Evolutionary conservation across 2,797 vertebrate species (phyloP).

Genomic region (Tokudaia tokunoshimensis): DNA sequence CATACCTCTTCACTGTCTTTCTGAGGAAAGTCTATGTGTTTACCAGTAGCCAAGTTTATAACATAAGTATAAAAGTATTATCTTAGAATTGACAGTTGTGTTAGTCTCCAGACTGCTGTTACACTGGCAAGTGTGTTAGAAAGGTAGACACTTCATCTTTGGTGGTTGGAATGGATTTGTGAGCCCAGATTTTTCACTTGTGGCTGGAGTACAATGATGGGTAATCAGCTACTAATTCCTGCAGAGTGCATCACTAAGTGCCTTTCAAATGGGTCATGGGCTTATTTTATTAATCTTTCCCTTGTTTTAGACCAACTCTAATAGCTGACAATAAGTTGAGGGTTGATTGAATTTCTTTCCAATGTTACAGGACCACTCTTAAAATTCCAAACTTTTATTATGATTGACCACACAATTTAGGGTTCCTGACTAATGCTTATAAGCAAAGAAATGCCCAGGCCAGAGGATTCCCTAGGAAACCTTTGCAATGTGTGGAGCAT

Average conservation of each 20-base stretch:
- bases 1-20: neutral
- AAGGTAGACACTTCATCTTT: neutral
- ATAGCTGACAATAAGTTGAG: neutral
- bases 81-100: neutral
- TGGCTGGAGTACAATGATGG: neutral
- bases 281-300: neutral
- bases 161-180: neutral
- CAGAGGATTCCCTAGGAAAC: neutral
- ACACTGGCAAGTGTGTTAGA: neutral
- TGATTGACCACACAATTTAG: neutral
- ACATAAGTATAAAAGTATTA: neutral
- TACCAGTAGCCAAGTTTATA: neutral
- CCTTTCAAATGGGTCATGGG: neutral
- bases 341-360: neutral
- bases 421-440: neutral
- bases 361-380: neutral
- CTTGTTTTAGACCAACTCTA: neutral
- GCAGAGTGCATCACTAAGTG: neutral
- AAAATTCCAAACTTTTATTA: neutral
- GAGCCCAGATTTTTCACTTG: neutral
- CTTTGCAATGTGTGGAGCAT: accelerated
- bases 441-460: neutral
- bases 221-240: neutral
- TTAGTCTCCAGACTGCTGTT: neutral
- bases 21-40: neutral